These are phyloP conservation scores for human DNA, from an alignment of 2,113 vertebrate genomes.

Conservation along the genomic window DNA sequence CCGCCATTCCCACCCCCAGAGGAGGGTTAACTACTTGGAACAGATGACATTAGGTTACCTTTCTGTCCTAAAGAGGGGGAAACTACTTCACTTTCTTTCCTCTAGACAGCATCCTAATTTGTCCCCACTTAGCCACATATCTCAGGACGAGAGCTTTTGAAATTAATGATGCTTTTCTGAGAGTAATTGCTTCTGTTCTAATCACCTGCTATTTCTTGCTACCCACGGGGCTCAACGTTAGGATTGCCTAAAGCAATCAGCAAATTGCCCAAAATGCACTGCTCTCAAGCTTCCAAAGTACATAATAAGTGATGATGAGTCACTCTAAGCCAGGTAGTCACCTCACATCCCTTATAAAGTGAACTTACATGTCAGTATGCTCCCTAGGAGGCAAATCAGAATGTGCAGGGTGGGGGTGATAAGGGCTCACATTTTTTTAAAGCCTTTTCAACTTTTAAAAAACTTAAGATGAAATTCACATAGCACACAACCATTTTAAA, in stretches of 20 bases:
- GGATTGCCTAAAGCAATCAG: constrained; percentile 42
- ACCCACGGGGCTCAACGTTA: background rate
- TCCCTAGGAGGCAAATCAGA: background rate
- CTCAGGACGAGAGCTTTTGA: constrained; percentile 57
- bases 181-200: constrained; percentile 60
- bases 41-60: background rate
- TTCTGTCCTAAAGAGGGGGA: background rate
- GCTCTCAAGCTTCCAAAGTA: constrained; percentile 11
- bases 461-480: background rate
- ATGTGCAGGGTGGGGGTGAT: background rate
- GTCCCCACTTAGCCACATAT: constrained; percentile 42
- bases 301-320: constrained; percentile 53
- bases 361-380: background rate
- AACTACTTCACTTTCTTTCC: background rate
- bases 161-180: constrained; percentile 66
- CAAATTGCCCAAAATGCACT: constrained; percentile 43
- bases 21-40: background rate
- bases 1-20: background rate
- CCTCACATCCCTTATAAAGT: background rate
- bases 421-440: background rate
- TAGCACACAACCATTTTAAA: background rate
- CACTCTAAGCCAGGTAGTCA: constrained; percentile 51
- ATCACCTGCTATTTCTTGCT: constrained; percentile 55
- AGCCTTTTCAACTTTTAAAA: background rate
- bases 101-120: constrained; percentile 45